Conservation (phyloP, 2,113 vertebrate species). For the Aleadryas rufinucha region DNA sequence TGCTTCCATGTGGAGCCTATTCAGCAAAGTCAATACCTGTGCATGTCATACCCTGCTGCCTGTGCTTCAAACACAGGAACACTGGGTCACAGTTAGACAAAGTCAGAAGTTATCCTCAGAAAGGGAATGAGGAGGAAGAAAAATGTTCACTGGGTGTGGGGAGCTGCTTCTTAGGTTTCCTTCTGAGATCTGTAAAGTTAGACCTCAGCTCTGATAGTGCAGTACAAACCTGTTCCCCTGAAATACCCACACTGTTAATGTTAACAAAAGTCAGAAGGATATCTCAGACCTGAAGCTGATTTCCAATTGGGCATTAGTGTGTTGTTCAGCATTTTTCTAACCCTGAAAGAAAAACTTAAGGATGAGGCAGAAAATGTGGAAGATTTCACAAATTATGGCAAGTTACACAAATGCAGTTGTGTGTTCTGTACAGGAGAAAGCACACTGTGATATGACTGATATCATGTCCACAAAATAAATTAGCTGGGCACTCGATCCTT, state of each 20-base stretch:
- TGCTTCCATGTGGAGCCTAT: background rate
- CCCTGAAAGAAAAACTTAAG: background rate
- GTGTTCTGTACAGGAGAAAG: background rate
- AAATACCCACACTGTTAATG: background rate
- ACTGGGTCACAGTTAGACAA: background rate
- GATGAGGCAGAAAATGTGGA: background rate
- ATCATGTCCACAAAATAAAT: background rate
- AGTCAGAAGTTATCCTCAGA: background rate
- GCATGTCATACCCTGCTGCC: background rate
- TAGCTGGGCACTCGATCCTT: background rate
- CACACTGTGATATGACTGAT: background rate
- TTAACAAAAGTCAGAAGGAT: background rate
- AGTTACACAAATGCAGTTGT: background rate
- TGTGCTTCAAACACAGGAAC: background rate
- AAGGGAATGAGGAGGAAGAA: background rate
- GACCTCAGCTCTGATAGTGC: background rate
- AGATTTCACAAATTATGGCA: background rate
- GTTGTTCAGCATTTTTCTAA: background rate
- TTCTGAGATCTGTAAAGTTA: background rate
- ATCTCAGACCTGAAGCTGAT: background rate
- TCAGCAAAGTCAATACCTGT: background rate
- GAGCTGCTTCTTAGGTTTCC: background rate
- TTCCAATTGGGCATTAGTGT: background rate
- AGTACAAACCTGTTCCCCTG: background rate
- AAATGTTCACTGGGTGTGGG: background rate